Base-by-base conservation (phyloP, 2,888 invertebrate species). In the Diabrotica balteata region DNA sequence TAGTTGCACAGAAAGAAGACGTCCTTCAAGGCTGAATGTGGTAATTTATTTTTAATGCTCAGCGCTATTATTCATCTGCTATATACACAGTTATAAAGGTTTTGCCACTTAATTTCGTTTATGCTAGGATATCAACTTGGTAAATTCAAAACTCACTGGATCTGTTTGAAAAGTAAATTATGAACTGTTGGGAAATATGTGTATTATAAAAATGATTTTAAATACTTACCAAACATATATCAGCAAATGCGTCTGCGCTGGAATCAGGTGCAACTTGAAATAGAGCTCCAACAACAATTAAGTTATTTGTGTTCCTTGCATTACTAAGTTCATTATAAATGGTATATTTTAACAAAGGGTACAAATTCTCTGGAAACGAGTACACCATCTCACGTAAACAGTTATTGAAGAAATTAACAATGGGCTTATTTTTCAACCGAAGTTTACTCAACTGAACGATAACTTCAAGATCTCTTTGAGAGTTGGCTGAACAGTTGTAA, bases 251-350 rank as follows among this genome's bases (percentile, higher is more conserved):
- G 61, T 90, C 90, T 0, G 97, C 93, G 59, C 96, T 93, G 53
- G 89, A 87, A 74, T 94, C 93, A 5, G 95, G 91, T 69, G 92
- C 89, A 42, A 93, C 91, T 84, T 94, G 93, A 80, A 97, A 94
- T 84, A 97, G 91, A 8, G 94, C 93, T 3, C 92, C 92, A 11
- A 98, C 87, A 83, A 97, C 92, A 9, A 94, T 90, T 92, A 97
- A 94, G 85, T 98, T 98, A 86, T 97, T 97, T 0, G 96, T 94
- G 85, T 97, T 96, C 68, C 97, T 89, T 44, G 93, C 91, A 79
- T 93, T 93, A 0, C 97, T 96, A 73, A 98, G 85, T 86, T 98
- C 98, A 84, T 98, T 98, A 86, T 95, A 96, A 67, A 98, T 93
- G 0, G 96, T 95, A 80, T 95, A 93, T 76, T 95, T 96, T 75